Evolutionary conservation across 1,140 invertebrate genomes (phyloP).

Genomic region (Bombyx mori): DNA sequence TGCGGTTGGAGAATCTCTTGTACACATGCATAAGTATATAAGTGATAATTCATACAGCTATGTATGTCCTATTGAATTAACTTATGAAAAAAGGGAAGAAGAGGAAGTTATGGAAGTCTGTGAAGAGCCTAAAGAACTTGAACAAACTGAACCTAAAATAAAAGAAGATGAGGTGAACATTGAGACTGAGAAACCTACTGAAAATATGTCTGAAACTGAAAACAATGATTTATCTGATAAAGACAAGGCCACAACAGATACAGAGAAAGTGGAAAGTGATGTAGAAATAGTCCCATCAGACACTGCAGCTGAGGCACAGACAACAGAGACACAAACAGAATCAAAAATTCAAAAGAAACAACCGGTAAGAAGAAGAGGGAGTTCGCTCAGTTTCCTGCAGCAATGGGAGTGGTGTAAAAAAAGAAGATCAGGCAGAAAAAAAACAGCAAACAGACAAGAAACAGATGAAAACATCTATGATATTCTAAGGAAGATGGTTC

Average conservation of each 20-base stretch:
- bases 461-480: conserved; percentile 75
- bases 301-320: conserved; percentile 17
- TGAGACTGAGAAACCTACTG: conserved; percentile 38
- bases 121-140: conserved; percentile 30
- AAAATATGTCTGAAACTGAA: conserved; percentile 53
- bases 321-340: conserved; percentile 27
- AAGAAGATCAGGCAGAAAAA: conserved; percentile 77
- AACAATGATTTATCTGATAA: conserved; percentile 56
- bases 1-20: conserved; percentile 76
- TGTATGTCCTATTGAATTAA: conserved; percentile 51
- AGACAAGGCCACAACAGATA: conserved; percentile 49
- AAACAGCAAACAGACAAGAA: conserved; percentile 55
- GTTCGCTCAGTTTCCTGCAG: conserved; percentile 77
- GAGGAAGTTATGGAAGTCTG: conserved; percentile 34
- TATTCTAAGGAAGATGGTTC: conserved; percentile 75
- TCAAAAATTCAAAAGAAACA: conserved; percentile 70
- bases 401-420: conserved; percentile 83
- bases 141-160: conserved; percentile 30
- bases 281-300: conserved; percentile 29
- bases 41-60: conserved; percentile 70
- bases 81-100: conserved; percentile 36
- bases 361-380: conserved; percentile 75
- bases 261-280: conserved; percentile 59
- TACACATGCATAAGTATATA: conserved; percentile 79
- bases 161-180: conserved; percentile 22